Evolutionary conservation across 2,113 vertebrate species (phyloP).

Genomic region (Serilophus lunatus): DNA sequence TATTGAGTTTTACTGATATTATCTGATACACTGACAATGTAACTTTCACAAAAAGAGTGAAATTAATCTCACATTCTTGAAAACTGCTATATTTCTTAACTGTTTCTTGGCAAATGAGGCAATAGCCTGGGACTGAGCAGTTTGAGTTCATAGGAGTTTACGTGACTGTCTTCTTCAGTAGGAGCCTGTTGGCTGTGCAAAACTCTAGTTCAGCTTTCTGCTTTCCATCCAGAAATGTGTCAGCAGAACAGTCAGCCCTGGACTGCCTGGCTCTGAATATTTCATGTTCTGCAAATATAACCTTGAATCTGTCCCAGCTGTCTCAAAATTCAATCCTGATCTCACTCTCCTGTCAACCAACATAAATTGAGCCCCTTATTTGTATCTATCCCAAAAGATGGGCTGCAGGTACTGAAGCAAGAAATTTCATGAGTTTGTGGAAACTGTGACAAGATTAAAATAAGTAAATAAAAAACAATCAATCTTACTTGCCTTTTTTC

Average conservation of each 20-base stretch:
- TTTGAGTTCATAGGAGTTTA: conserved; percentile 22
- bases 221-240: conserved; percentile 60
- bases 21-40: neutral
- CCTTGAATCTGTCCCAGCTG: conserved; percentile 52
- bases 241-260: conserved; percentile 34
- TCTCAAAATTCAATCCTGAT: conserved; percentile 37
- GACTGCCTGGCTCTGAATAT: conserved; percentile 41
- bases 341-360: neutral
- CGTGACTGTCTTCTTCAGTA: conserved; percentile 45
- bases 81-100: conserved; percentile 32
- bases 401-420: neutral
- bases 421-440: neutral
- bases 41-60: conserved; percentile 2
- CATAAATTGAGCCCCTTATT: neutral
- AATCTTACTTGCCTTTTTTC: neutral
- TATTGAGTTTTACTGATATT: conserved; percentile 20
- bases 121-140: conserved; percentile 31
- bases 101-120: conserved; percentile 34
- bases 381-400: neutral
- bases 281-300: conserved; percentile 51
- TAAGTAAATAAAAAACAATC: neutral
- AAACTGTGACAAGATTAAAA: neutral
- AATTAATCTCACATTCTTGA: conserved; percentile 46
- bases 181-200: conserved; percentile 31
- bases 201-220: conserved; percentile 4